These are phyloP conservation scores for Limanda limanda DNA, from an alignment of 2,113 vertebrate species.

Conservation along the genomic window DNA sequence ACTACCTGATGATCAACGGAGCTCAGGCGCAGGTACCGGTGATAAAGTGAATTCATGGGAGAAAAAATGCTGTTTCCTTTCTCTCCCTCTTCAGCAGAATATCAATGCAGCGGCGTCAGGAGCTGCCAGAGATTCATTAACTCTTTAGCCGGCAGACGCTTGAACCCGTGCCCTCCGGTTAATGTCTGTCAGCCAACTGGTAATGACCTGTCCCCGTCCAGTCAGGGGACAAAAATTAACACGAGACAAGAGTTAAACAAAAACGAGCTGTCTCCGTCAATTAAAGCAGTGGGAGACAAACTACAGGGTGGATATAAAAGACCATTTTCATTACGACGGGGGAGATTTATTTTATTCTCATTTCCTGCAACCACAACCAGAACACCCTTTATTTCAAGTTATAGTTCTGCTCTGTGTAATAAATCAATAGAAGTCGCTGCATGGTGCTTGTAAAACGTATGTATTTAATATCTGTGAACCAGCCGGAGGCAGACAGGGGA, in stretches of 20 bases:
- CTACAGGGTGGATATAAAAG: no score
- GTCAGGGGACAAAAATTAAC: no score
- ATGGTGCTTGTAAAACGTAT: conserved; percentile 26
- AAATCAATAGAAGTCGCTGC: not conserved
- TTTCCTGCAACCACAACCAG: not conserved
- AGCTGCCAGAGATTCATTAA: not conserved
- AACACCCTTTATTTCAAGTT: no score
- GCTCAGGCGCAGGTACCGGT: conserved; percentile 82
- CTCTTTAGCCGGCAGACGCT: not conserved
- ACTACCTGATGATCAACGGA: conserved; percentile 88
- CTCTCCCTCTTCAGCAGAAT: not conserved
- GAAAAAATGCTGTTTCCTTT: not conserved
- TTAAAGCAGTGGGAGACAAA: no score
- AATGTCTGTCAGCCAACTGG: not conserved
- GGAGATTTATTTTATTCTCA: not conserved
- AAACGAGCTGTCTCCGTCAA: no score
- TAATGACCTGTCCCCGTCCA: not conserved
- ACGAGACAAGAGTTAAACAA: no score
- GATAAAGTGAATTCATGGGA: not conserved
- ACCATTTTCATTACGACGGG: not conserved
- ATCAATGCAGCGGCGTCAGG: no score
- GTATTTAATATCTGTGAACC: conserved; percentile 12
- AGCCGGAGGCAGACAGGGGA: conserved; percentile 38
- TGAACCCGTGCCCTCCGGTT: not conserved
- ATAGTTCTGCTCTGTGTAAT: no score